phyloP scores from a whole-genome alignment of 2,797 vertebrate species.

The Chloroceryle amazona region DNA sequence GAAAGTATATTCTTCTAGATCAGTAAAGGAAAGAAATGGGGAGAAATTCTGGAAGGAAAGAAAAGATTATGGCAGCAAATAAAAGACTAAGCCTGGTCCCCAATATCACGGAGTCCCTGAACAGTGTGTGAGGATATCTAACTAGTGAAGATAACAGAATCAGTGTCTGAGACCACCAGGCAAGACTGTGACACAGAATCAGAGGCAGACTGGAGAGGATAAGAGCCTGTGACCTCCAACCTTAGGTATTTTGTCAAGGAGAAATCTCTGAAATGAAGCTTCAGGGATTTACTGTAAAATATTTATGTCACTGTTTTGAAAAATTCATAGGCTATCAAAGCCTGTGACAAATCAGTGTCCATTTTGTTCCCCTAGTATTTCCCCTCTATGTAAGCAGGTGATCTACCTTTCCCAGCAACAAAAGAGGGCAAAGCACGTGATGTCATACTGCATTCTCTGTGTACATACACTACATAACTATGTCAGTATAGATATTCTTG shows the following conservation, averaged over 20 bases:
- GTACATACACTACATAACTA: rapidly evolving
- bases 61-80: not conserved
- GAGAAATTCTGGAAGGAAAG: not conserved
- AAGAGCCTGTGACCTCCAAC: not conserved
- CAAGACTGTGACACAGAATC: not conserved
- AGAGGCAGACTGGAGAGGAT: not conserved
- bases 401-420: not conserved
- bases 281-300: not conserved
- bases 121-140: not conserved
- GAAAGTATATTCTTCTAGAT: not conserved
- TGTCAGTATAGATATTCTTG: too few relatives aligned
- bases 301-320: not conserved
- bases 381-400: not conserved
- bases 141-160: not conserved
- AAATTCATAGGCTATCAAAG: not conserved
- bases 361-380: not conserved
- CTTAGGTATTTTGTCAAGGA: not conserved
- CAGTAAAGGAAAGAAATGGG: not conserved
- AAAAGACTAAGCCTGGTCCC: not conserved
- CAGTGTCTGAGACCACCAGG: not conserved
- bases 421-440: not conserved
- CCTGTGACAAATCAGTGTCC: not conserved
- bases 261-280: not conserved
- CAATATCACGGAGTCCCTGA: not conserved
- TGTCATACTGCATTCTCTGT: too few relatives aligned